Base-by-base conservation (phyloP, 2,888 invertebrate species). In the Rhodophaea formosa region DNA sequence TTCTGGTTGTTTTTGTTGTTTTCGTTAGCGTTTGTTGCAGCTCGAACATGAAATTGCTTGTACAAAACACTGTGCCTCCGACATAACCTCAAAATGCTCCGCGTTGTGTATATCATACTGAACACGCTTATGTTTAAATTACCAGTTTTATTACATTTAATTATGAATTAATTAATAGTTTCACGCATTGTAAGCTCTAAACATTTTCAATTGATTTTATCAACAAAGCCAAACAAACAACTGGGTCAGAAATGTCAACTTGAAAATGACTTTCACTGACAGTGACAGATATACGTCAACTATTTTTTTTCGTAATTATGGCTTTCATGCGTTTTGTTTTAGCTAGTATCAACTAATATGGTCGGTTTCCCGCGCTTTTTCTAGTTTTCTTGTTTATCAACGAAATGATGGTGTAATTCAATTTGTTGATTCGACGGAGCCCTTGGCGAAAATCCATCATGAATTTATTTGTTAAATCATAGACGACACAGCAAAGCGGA, bases 61-160 rank as follows among this genome's bases (percentile, higher is more conserved):
- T 71, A 72, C 54, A 75, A 67, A 66, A 75, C 53, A 67, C 62
- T 73, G 63, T 75, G 79, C 60, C 71, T 73, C 46, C 79, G 75
- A 78, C 77, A 80, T 88, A 91, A 88, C 89, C 89, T 89, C 70
- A 86, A 86, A 80, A 85, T 64, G 46, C 71, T 75, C 57, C 73
- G 78, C 62, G 79, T 70, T 47, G 80, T 69, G 70, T 79, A 80
- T 46, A 81, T 65, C 85, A 86, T 87, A 59, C 29, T 59, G 55
- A 63, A 30, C 8, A 8, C 12, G 14, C 8, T 8, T 35, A 51
- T 16, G 5, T 45, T 17, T 3, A 23, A 29, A 29, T 7, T 46
- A 46, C 6, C 46, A 23, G 12, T 17, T 10, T 6, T 46, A 23
- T n/a, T 7, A 10, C 6, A n/a, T 46, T n/a, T 23, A 8, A 12